Base-by-base conservation (phyloP, 2,888 invertebrate species). In the Rotaria sp. region DNA sequence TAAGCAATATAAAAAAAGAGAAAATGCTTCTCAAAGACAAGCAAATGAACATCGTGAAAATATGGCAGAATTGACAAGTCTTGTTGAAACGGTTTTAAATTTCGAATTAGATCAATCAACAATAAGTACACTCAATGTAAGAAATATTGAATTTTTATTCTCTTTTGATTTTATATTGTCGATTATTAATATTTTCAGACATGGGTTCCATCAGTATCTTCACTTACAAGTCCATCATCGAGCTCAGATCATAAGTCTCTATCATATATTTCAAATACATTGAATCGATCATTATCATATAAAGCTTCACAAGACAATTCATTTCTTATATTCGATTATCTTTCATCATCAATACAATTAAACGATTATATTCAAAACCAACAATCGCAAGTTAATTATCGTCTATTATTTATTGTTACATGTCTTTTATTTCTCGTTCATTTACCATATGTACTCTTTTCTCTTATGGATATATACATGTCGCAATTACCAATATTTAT, bases 191-290 rank as follows among this genome's bases (percentile, higher is more conserved):
- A 35, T 35, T 21, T 67, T 67, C 21, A 67, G 67, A 67, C 67
- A 35, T 67, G 67, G 67, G 5, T 67, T 18, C 67, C 67, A 38
- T 67, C 67, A 21, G 35, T 35, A 30, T 67, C 67, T 5, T 67
- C 67, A 67, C 15, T 35, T 35, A 18, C 18, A 2, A 67, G 38
- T 52, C 24, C 52, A 52, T 84, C 88, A 87, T 87, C 88, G 3
- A 15, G 18, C 18, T 50, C 50, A 30, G 75, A 80, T 45, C 75
- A 80, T 21, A 26, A 30, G 45, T 38, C 38, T 45, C n/a, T 80
- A 41, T 80, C 38, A 2, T 26, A 80, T 45, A 21, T 45, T 38
- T 80, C 75, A 18, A 80, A 24, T 26, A 80, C 41, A 80, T 11
- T 45, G 2, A 26, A 45, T 80, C 75, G 38, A 45, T 26, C 75